Conservation (phyloP, 2,797 vertebrate species). For the Tinamus major region DNA sequence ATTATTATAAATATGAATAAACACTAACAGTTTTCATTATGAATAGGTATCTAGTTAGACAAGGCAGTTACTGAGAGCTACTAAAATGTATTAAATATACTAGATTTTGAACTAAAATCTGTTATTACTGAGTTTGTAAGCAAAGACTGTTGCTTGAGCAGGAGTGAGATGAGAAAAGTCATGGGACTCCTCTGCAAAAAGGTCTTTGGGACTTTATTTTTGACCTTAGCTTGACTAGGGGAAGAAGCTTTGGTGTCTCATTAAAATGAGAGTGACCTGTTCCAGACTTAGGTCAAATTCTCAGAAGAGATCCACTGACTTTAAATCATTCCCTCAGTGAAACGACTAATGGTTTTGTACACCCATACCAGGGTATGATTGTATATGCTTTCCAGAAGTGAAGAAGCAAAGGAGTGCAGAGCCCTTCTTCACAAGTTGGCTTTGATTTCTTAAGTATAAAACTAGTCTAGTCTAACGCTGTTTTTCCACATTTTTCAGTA, state of each 20-base stretch:
- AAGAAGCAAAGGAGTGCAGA: background rate
- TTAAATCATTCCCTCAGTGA: constrained; percentile 4
- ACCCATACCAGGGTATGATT: background rate
- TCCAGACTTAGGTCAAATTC: background rate
- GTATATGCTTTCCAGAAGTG: background rate
- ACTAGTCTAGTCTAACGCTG: constrained; percentile 1
- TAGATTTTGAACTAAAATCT: background rate
- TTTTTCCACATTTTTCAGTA: background rate
- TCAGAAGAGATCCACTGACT: background rate
- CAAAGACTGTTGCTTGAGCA: background rate
- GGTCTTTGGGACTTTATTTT: background rate
- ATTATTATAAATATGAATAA: background rate
- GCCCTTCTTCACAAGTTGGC: background rate
- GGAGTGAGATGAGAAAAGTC: background rate
- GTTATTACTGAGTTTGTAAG: background rate
- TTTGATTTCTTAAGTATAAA: background rate
- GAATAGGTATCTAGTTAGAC: background rate
- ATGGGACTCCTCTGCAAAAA: background rate
- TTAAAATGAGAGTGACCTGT: background rate
- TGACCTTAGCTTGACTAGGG: background rate
- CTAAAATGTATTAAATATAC: background rate
- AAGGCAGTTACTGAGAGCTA: background rate
- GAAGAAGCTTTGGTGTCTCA: background rate
- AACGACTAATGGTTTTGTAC: background rate
- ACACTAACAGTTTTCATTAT: constrained; percentile 6